Percentiles rank a stretch among this genome's conserved stretches.
These are phyloP conservation scores for Vesta saturnalis DNA, from an alignment of 2,888 invertebrate genomes.

Conservation along the genomic window DNA sequence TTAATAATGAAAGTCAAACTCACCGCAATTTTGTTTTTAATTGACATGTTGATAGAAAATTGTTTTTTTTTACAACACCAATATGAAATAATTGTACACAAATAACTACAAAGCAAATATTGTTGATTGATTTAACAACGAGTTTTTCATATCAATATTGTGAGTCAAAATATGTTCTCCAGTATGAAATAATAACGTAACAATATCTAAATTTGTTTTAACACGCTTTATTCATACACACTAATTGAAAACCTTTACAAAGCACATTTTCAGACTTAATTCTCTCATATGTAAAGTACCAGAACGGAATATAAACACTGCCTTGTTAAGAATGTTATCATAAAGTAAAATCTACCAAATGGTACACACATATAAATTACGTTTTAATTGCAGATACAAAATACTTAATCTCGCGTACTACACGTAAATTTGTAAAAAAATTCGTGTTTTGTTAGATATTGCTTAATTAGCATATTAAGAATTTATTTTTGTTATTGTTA, in stretches of 20 bases:
- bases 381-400: background rate
- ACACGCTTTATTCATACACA: background rate
- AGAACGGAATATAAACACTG: background rate
- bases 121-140: too few relatives aligned
- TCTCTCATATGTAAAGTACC: background rate
- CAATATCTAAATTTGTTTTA: background rate
- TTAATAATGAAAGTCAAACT: too few relatives aligned
- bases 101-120: too few relatives aligned
- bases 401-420: background rate
- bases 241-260: background rate
- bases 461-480: background rate
- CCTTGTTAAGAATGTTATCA: background rate
- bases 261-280: background rate
- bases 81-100: too few relatives aligned
- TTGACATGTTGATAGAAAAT: too few relatives aligned
- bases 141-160: too few relatives aligned
- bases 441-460: background rate
- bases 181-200: too few relatives aligned
- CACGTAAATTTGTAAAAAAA: background rate
- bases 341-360: background rate
- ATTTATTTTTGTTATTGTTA: too few relatives aligned
- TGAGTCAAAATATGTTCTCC: too few relatives aligned
- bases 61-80: too few relatives aligned
- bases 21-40: too few relatives aligned
- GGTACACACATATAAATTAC: background rate